Conservation (phyloP, 1,140 invertebrate species). For the Drosophila santomea region DNA sequence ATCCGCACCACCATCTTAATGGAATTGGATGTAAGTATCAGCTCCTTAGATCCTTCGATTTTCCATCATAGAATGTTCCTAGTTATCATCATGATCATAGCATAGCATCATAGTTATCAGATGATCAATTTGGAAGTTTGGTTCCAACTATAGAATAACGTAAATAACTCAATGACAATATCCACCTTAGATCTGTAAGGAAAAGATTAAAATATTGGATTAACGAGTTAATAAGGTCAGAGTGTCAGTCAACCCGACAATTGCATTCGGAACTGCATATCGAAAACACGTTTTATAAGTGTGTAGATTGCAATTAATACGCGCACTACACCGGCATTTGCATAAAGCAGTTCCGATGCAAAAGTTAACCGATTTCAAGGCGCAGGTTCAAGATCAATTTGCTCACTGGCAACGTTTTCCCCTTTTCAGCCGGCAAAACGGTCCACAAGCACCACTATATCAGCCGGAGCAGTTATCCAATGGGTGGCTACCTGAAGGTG, state of each 20-base stretch:
- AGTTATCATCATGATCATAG: too few relatives aligned
- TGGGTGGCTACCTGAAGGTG: constrained; percentile 77
- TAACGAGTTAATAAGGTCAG: constrained; percentile 64
- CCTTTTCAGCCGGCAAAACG: constrained; percentile 57
- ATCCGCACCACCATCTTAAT: constrained; percentile 52
- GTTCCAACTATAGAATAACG: too few relatives aligned
- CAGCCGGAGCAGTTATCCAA: constrained; percentile 68
- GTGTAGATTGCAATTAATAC: constrained; percentile 38
- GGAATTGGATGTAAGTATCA: constrained; percentile 63
- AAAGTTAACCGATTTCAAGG: constrained; percentile 69
- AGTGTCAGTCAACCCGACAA: constrained; percentile 69
- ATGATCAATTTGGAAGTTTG: too few relatives aligned
- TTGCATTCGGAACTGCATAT: constrained; percentile 61
- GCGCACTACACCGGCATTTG: constrained; percentile 23
- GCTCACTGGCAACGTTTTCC: constrained; percentile 27
- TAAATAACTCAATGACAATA: background rate
- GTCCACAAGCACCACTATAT: constrained; percentile 58
- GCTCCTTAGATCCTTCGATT: background rate
- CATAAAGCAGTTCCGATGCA: constrained; percentile 67
- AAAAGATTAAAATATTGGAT: constrained; percentile 2
- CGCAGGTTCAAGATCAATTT: constrained; percentile 67
- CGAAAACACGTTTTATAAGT: constrained; percentile 31
- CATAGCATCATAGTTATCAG: too few relatives aligned
- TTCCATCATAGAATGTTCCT: background rate
- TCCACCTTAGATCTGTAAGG: background rate